phyloP scores from a whole-genome alignment of 2,797 vertebrate genomes.

The Microtus agrestis region DNA sequence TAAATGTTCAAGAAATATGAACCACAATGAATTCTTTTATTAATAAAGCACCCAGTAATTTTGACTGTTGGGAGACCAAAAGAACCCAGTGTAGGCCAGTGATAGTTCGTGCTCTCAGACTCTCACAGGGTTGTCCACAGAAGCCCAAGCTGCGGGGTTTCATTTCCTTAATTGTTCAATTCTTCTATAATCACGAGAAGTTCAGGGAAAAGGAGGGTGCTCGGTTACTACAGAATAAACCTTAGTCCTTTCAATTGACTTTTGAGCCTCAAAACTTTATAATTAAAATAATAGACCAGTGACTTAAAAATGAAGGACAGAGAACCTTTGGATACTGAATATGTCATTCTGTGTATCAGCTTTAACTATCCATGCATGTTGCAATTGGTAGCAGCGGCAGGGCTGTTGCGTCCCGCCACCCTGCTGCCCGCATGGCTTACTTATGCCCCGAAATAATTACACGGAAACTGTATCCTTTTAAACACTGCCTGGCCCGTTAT shows the following conservation, averaged over 20 bases:
- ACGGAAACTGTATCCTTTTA: no score
- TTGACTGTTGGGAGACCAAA: not conserved
- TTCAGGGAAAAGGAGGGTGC: not conserved
- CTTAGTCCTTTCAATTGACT: not conserved
- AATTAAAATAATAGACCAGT: not conserved
- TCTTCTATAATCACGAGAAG: not conserved
- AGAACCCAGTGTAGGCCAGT: not conserved
- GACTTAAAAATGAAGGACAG: not conserved
- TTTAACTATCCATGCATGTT: not conserved
- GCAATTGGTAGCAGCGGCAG: no score
- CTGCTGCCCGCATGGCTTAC: no score
- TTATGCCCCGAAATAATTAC: no score
- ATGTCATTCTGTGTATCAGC: not conserved
- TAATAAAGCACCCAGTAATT: slow-evolving; percentile 34
- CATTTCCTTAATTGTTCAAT: not conserved
- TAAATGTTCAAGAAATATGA: not conserved
- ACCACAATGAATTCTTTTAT: not conserved
- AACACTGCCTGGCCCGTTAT: no score
- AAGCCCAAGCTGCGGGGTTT: not conserved
- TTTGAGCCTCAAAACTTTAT: not conserved
- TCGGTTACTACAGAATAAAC: not conserved
- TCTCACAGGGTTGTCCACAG: not conserved
- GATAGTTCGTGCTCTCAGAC: not conserved
- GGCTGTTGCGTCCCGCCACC: no score
- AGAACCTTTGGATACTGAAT: not conserved